phyloP scores from a whole-genome alignment of 2,888 invertebrate species.

The Diaperis boleti region DNA sequence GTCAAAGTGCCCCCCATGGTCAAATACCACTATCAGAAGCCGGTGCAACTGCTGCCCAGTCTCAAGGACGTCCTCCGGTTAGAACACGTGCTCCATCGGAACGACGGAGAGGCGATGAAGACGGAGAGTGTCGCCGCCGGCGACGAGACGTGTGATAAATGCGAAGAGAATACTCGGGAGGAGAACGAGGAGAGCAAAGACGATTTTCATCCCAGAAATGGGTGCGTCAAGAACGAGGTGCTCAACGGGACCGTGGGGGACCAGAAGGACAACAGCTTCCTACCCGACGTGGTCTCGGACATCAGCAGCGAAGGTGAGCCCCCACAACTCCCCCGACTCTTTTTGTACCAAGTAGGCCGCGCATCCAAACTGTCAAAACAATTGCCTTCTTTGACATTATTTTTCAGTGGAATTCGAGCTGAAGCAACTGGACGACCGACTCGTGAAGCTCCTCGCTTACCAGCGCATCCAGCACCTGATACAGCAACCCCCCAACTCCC shows the following conservation, averaged over 20 bases:
- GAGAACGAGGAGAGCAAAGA: conserved; percentile 39
- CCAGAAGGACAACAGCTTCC: conserved; percentile 54
- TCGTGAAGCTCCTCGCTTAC: conserved; percentile 81
- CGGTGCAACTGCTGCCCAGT: conserved; percentile 79
- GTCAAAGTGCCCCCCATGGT: conserved; percentile 83
- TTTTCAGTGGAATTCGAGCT: conserved; percentile 71
- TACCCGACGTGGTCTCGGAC: conserved; percentile 52
- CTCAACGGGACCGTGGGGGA: conserved; percentile 7
- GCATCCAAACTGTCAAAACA: too few relatives aligned
- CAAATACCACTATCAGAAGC: conserved; percentile 82
- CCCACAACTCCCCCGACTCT: too few relatives aligned
- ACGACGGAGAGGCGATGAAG: conserved; percentile 29
- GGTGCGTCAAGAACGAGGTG: conserved; percentile 39
- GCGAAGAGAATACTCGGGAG: conserved; percentile 45
- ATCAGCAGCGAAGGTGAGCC: conserved; percentile 52
- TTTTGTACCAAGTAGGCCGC: too few relatives aligned
- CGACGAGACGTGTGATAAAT: conserved; percentile 45
- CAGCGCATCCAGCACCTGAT: conserved; percentile 82
- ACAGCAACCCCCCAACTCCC: conserved; percentile 56
- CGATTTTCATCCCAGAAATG: conserved; percentile 29
- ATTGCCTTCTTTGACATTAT: conserved; percentile 1
- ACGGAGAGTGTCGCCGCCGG: conserved; percentile 33
- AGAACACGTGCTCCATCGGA: conserved; percentile 63
- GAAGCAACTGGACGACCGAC: conserved; percentile 73
- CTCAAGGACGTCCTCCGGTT: conserved; percentile 75